Conservation (phyloP, 2,113 vertebrate genomes). For the Sapajus apella region DNA sequence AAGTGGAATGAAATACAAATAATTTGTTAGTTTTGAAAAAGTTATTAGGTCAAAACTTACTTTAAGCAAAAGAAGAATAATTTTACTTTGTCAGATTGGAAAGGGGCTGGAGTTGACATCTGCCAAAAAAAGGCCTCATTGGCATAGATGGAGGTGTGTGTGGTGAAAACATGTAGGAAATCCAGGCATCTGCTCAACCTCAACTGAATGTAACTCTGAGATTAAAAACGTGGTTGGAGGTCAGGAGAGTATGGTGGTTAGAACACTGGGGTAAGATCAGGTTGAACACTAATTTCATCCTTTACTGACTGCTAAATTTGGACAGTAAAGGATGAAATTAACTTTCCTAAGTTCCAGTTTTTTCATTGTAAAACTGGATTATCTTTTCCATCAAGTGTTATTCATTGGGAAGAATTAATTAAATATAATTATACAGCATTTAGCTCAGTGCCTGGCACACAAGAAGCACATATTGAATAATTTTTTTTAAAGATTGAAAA, state of each 20-base stretch:
- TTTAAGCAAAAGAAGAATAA: background rate
- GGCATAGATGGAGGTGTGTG: accelerated
- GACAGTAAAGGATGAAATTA: background rate
- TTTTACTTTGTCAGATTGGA: background rate
- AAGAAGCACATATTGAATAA: background rate
- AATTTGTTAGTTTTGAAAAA: background rate
- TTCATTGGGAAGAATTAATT: background rate
- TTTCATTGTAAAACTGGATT: background rate
- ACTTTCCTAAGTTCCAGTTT: background rate
- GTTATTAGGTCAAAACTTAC: background rate
- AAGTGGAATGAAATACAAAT: background rate
- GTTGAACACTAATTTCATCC: background rate
- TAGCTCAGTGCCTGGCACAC: background rate
- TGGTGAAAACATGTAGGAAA: background rate
- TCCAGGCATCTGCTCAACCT: background rate
- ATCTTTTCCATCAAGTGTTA: background rate
- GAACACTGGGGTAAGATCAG: background rate
- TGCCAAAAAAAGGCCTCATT: background rate
- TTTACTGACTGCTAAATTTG: background rate
- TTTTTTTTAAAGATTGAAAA: background rate
- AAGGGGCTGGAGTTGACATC: background rate
- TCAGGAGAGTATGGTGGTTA: too few species aligned
- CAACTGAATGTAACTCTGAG: accelerated
- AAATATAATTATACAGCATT: background rate
- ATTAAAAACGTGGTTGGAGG: background rate